Evolutionary conservation across 1,140 invertebrate species (phyloP).

Genomic region (Penaeus japonicus): DNA sequence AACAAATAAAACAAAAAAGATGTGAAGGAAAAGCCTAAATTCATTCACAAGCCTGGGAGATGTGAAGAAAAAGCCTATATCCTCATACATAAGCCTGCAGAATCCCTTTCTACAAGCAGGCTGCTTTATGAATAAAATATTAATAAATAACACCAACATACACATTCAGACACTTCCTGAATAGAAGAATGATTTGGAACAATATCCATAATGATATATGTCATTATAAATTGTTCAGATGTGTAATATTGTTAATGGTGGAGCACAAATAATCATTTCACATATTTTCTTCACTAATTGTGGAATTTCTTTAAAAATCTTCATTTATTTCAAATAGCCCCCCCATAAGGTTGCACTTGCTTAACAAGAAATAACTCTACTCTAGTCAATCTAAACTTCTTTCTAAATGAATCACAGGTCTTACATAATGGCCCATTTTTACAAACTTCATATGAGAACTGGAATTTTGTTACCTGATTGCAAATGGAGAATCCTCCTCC

Average conservation of each 20-base stretch:
- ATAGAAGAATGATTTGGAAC: slow-evolving; percentile 17
- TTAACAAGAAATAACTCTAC: slow-evolving; percentile 40
- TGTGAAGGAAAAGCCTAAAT: background rate
- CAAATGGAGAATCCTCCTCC: too few species aligned
- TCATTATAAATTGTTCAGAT: background rate
- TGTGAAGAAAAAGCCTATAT: background rate
- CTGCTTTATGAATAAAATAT: slow-evolving; percentile 11
- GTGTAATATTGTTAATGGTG: background rate
- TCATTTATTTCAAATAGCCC: too few species aligned
- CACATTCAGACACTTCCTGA: slow-evolving; percentile 33
- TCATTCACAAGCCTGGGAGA: background rate
- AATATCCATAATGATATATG: background rate
- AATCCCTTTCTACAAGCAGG: slow-evolving; percentile 14
- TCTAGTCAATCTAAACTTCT: slow-evolving; percentile 43
- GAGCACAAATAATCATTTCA: too few species aligned
- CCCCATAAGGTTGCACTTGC: slow-evolving; percentile 37
- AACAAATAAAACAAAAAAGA: background rate
- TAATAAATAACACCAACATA: slow-evolving; percentile 21
- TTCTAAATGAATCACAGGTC: slow-evolving; percentile 52
- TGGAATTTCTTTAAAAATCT: too few species aligned
- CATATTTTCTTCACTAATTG: too few species aligned
- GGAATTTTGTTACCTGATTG: too few species aligned
- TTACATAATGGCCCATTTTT: slow-evolving; percentile 16
- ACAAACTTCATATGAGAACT: too few species aligned
- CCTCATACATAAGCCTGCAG: background rate